Conservation (phyloP, 2,797 vertebrate species). For the Lithobates sylvaticus region DNA sequence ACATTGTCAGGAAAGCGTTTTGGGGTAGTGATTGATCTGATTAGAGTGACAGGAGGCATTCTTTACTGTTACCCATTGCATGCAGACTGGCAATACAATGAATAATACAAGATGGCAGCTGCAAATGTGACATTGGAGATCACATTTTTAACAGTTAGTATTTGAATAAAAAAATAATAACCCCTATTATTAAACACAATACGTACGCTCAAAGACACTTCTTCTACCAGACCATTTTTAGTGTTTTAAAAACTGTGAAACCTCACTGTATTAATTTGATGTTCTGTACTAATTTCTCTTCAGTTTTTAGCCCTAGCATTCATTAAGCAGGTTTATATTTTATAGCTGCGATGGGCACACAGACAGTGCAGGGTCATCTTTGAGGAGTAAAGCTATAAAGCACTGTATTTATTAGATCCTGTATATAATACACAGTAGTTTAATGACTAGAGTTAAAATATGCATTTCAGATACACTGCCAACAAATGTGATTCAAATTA, state of each 20-base stretch:
- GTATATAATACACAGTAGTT: slow-evolving; percentile 38
- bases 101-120: not conserved
- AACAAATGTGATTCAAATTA: slow-evolving; percentile 32
- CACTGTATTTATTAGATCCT: slow-evolving; percentile 33
- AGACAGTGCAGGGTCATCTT: slow-evolving; percentile 30
- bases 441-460: slow-evolving; percentile 26
- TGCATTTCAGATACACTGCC: slow-evolving; percentile 31
- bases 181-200: not conserved
- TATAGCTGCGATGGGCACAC: slow-evolving; percentile 16
- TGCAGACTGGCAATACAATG: too few relatives aligned
- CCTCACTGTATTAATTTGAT: slow-evolving; percentile 44
- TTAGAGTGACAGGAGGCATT: not conserved
- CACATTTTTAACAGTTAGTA: not conserved
- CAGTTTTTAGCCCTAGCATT: slow-evolving; percentile 17
- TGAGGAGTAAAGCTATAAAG: slow-evolving; percentile 36
- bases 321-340: slow-evolving; percentile 20
- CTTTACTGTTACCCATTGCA: too few relatives aligned
- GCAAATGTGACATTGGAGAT: not conserved
- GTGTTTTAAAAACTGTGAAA: slow-evolving; percentile 29
- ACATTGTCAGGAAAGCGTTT: too few relatives aligned
- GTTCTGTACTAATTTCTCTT: slow-evolving; percentile 36
- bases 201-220: not conserved
- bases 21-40: too few relatives aligned
- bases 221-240: slow-evolving; percentile 3
- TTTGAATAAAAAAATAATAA: not conserved